A percentile compares a stretch with the other conserved stretches of the same genome.
Conservation (phyloP, 2,888 invertebrate genomes). For the Bellardia bayeri region DNA sequence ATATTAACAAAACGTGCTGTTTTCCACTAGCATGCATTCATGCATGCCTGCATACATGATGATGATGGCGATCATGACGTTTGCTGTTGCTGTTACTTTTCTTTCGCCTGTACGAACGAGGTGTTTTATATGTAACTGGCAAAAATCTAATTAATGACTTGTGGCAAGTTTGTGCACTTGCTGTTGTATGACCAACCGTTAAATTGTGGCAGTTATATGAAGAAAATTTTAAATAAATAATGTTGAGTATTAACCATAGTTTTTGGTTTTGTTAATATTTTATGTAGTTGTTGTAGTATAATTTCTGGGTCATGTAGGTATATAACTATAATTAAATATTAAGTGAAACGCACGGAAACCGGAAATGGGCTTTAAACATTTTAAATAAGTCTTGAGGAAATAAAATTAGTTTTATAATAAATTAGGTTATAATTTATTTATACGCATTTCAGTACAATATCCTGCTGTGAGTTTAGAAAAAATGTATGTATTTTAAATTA, state of each 20-base stretch:
- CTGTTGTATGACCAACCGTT: slow-evolving; percentile 54
- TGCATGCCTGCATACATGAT: slow-evolving; percentile 58
- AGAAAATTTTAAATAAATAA: slow-evolving; percentile 14
- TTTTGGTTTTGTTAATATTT: slow-evolving; percentile 25
- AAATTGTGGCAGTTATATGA: slow-evolving; percentile 54
- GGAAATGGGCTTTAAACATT: slow-evolving; percentile 55
- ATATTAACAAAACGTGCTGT: slow-evolving; percentile 67
- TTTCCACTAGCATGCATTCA: slow-evolving; percentile 55
- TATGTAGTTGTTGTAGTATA: slow-evolving; percentile 17
- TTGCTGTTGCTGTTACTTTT: background rate
- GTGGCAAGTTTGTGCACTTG: slow-evolving; percentile 50
- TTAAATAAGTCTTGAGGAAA: slow-evolving; percentile 51
- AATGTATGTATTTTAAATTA: background rate
- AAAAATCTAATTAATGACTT: slow-evolving; percentile 72
- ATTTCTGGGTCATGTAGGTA: slow-evolving; percentile 66
- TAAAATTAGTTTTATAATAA: slow-evolving; percentile 30
- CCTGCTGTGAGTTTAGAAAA: background rate
- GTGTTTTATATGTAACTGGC: slow-evolving; percentile 62
- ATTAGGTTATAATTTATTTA: background rate
- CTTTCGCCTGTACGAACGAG: background rate
- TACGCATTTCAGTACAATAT: background rate
- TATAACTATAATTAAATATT: slow-evolving; percentile 47
- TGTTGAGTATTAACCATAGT: slow-evolving; percentile 37
- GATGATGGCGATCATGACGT: slow-evolving; percentile 35
- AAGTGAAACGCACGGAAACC: slow-evolving; percentile 49